These are phyloP conservation scores for Phasianus colchicus DNA, from an alignment of 2,113 vertebrate genomes.

Conservation along the genomic window DNA sequence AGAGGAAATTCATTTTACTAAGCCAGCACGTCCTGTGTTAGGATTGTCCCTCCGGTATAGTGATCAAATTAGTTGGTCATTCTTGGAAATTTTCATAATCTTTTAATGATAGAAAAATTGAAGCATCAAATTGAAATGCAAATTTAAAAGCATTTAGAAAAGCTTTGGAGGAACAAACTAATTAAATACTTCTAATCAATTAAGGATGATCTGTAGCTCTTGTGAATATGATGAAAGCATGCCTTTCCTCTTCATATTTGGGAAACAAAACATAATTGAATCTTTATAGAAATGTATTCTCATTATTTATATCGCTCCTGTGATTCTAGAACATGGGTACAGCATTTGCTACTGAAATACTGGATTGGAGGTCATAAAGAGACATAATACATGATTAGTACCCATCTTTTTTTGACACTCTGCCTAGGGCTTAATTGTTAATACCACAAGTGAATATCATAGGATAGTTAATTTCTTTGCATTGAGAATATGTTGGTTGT, in stretches of 20 bases:
- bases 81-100: background rate
- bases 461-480: background rate
- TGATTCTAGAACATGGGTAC: background rate
- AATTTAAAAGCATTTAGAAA: constrained; percentile 40
- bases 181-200: constrained; percentile 4
- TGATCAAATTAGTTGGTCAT: background rate
- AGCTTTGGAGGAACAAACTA: background rate
- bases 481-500: background rate
- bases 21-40: background rate
- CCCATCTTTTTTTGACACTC: background rate
- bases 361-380: background rate
- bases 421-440: background rate
- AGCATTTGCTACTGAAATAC: background rate
- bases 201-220: background rate
- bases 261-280: background rate
- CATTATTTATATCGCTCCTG: background rate
- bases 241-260: background rate
- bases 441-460: background rate
- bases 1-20: background rate
- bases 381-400: background rate
- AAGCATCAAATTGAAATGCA: constrained; percentile 20
- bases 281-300: background rate
- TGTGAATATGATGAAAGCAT: background rate
- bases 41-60: background rate
- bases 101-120: background rate